Percentiles rank a stretch among this genome's conserved stretches.
phyloP scores from a whole-genome alignment of 2,113 vertebrate genomes.

The Acrocephalus arundinaceus region DNA sequence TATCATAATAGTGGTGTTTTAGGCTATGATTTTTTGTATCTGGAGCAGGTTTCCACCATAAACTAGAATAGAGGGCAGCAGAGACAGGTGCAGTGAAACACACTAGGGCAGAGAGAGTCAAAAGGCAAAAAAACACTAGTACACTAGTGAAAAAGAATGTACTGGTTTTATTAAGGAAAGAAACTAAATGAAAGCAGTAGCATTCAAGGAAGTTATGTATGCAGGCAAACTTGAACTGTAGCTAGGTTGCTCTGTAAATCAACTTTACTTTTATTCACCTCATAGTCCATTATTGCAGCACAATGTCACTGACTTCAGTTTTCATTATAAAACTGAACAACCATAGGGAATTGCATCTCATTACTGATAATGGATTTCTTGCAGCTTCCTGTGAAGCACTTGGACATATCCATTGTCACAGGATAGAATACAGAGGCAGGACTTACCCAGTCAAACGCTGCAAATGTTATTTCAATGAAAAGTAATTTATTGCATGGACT shows the following conservation, averaged over 20 bases:
- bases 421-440: neutral
- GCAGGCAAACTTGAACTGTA: neutral
- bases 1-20: neutral
- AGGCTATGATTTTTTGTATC: neutral
- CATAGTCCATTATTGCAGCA: neutral
- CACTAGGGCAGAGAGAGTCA: neutral
- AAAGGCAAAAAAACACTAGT: neutral
- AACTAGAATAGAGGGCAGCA: neutral
- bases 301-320: neutral
- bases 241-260: neutral
- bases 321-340: neutral
- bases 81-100: neutral
- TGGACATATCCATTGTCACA: neutral
- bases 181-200: neutral
- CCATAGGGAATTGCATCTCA: neutral
- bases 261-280: neutral
- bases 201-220: neutral
- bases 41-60: neutral
- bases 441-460: neutral
- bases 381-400: neutral
- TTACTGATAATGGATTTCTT: neutral
- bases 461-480: neutral
- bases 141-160: neutral
- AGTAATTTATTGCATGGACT: neutral
- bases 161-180: neutral